Base-by-base conservation (phyloP, 2,113 vertebrate species). In the Ia io region DNA sequence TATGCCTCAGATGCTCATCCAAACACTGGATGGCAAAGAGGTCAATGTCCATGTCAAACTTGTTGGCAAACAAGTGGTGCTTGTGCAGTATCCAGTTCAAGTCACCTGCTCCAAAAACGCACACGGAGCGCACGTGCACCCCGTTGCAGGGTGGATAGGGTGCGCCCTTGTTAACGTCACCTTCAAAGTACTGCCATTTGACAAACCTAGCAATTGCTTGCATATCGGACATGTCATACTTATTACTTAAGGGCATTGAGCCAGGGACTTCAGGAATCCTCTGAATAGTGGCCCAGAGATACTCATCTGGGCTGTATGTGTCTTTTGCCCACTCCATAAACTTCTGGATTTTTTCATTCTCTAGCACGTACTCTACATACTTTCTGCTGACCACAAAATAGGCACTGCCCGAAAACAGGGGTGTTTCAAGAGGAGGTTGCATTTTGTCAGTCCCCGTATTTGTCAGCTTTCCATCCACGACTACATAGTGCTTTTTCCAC, bases 21-120 rank as follows among this genome's bases (percentile, higher is more conserved):
- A 99, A 97, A 91, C 99, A 99, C 79, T 98, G 98, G 71, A 99
- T 82, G 25, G 98, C 98, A 93, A 99, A 97, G 44, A 98, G 97
- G 93, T 99, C 99, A 0, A 97, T 94, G 16, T 99, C 98, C 0
- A 82, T 82, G 73, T 99, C 99, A 95, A 99, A 99, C 97, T 99
- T 99, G 84, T 99, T 99, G 90, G 99, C 99, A 97, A 99, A 99
- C 22, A 99, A 98, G 92, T 99, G 99, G 89, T 98, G 99, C 10
- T 98, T 98, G 28, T 91, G 93, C 32, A 98, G 42, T 84, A 99
- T 97, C 99, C 99, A 99, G 42, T 97, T 98, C 95, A 99, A 97
- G 96, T 99, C 99, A 30, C 99, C 99, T 0, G 84, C 98, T 17
- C 99, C 99, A 10, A 99, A 99, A 22, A 99, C 96, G 76, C 99